Base-by-base conservation (phyloP, 92 coral and sea anemone genomes). In the Zoanthus sansibaricus region DNA sequence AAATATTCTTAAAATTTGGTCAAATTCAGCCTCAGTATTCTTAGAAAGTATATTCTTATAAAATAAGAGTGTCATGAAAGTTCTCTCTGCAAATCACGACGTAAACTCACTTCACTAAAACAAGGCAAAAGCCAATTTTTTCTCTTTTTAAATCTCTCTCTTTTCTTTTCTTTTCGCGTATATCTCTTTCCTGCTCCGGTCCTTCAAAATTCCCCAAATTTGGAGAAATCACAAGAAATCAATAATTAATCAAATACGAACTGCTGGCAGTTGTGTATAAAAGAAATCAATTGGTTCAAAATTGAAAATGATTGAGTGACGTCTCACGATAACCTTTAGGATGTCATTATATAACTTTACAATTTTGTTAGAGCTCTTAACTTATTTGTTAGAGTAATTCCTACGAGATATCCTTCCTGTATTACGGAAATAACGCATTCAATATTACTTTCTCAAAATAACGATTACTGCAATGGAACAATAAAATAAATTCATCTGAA, bases 401-500 rank as follows among this genome's bases (percentile, higher is more conserved):
- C 74, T 80, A 80, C 85, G 66, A 80, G 66, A 80, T 80, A 80
- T 80, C 64, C 73, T 66, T 80, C 85, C 58, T 66, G 59, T 44
- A 20, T 45, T 48, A 80, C 68, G 70, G 84, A 61, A 67, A 72
- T 62, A 18, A 79, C 71, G 55, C 72, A 18, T 61, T 3, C 49
- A 80, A 46, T 80, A 47, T 80, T 76, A 76, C 82, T 25, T 68
- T 80, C 30, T 64, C 75, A 46, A 80, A 79, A 80, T 64, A 80
- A 80, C 73, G 74, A 80, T 62, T 49, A 80, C 18, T 44, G 85
- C 74, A 69, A 80, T 64, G 46, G 72, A 21, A 80, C 85, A 42
- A 80, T 80, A 80, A 80, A 80, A 80, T 80, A 80, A 79, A 49
- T 49, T 66, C 30, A 49, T 66, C 73, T 80, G 21, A 17, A 18